Evolutionary conservation across 2,888 invertebrate species (phyloP).

Genomic region (Melanostoma mellinum): DNA sequence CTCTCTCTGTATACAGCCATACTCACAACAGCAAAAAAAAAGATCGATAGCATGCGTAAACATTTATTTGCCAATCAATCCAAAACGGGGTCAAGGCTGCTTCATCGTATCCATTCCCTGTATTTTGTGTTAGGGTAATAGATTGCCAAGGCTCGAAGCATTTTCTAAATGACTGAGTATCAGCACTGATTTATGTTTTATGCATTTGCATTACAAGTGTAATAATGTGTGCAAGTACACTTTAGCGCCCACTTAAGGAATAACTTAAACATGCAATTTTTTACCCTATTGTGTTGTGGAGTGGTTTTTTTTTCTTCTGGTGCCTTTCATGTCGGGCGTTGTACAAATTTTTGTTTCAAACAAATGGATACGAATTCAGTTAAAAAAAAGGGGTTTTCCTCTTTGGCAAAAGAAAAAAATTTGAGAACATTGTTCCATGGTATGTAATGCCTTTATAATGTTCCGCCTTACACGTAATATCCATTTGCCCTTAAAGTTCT

Average conservation of each 20-base stretch:
- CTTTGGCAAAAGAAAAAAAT: too few species aligned
- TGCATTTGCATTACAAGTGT: conserved; percentile 1
- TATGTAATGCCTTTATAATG: conserved; percentile 61
- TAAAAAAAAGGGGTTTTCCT: too few species aligned
- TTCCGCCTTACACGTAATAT: conserved; percentile 60
- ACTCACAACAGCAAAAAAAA: conserved; percentile 5
- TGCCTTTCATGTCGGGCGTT: too few species aligned
- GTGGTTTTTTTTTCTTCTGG: too few species aligned
- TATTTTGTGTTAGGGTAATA: not conserved
- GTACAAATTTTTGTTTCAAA: too few species aligned
- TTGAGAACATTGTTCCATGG: too few species aligned
- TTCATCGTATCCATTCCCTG: not conserved
- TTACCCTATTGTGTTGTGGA: too few species aligned
- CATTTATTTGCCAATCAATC: conserved; percentile 25
- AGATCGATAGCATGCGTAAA: conserved; percentile 33
- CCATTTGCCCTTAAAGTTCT: conserved; percentile 43
- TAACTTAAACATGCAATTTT: too few species aligned
- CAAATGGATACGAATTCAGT: too few species aligned
- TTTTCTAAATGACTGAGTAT: conserved; percentile 5
- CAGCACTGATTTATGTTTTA: conserved; percentile 14
- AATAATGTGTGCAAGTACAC: too few species aligned
- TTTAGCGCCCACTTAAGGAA: too few species aligned
- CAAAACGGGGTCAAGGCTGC: conserved; percentile 25
- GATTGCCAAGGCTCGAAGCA: conserved; percentile 5
- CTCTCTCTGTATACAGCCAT: not conserved